phyloP scores from a whole-genome alignment of 1,140 invertebrate genomes.

The Uloborus diversus region DNA sequence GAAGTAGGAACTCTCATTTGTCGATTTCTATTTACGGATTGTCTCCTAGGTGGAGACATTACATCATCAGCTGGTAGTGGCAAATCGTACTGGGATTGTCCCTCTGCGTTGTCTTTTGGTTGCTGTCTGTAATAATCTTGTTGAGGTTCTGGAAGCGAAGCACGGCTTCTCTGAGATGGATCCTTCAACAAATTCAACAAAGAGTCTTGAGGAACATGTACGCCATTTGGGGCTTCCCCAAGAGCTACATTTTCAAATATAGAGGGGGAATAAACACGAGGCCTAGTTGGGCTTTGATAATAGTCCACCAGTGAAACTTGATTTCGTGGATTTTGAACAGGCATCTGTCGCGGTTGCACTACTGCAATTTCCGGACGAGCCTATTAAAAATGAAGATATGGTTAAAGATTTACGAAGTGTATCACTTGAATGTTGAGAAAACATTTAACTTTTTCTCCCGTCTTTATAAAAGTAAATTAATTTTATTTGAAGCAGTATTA shows the following conservation, averaged over 20 bases:
- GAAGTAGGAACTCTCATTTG: too few species aligned
- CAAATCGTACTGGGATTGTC: background rate
- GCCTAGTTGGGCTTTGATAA: background rate
- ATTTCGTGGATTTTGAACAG: background rate
- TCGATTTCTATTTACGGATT: too few species aligned
- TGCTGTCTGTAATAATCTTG: background rate
- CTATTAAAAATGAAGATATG: too few species aligned
- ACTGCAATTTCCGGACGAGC: too few species aligned
- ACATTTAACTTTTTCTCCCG: too few species aligned
- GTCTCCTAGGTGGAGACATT: background rate
- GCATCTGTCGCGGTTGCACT: too few species aligned
- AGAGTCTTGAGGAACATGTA: slow-evolving; percentile 34
- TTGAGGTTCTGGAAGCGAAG: background rate
- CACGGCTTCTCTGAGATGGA: background rate
- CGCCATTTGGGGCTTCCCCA: slow-evolving; percentile 36
- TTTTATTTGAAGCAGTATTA: too few species aligned
- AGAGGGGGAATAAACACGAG: slow-evolving; percentile 15
- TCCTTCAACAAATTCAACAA: slow-evolving; percentile 27
- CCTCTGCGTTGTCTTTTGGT: background rate
- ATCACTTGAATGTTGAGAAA: too few species aligned
- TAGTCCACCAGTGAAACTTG: background rate
- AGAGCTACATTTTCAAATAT: slow-evolving; percentile 48
- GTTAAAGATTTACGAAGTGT: too few species aligned
- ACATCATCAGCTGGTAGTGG: background rate
- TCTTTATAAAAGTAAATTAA: too few species aligned